These are phyloP conservation scores for Cataglyphis livida DNA, from an alignment of 2,888 invertebrate genomes.

Conservation along the genomic window DNA sequence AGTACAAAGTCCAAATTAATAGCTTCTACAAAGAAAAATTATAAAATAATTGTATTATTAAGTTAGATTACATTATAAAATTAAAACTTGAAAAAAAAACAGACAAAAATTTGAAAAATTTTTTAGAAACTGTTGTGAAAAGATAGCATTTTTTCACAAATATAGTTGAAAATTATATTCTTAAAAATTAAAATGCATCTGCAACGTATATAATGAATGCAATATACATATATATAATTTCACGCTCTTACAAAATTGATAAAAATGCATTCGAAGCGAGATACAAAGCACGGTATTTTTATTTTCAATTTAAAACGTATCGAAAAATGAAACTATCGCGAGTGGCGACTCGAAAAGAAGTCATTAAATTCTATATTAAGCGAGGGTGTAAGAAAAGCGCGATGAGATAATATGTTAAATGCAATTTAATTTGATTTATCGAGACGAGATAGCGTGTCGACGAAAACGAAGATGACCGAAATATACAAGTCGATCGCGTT, in stretches of 20 bases:
- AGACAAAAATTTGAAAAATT: background rate
- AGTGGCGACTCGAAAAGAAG: background rate
- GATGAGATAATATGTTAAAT: constrained; percentile 11
- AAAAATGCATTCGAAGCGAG: background rate
- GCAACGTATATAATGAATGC: background rate
- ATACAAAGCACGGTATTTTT: background rate
- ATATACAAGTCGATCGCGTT: constrained; percentile 65
- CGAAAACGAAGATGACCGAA: constrained; percentile 59
- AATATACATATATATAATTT: background rate
- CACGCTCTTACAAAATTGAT: background rate
- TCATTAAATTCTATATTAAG: background rate
- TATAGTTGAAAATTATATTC: background rate
- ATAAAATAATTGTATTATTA: constrained; percentile 9
- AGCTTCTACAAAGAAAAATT: background rate
- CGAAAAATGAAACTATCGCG: background rate
- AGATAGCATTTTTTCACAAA: background rate
- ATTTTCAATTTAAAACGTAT: constrained; percentile 17
- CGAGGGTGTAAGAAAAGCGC: background rate
- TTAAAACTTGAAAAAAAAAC: background rate
- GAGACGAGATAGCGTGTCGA: background rate
- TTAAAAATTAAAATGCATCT: background rate
- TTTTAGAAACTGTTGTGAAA: background rate
- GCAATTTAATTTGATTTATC: constrained; percentile 48
- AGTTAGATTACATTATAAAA: background rate
- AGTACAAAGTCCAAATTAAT: background rate